Evolutionary conservation across 1,140 invertebrate species (phyloP).

Genomic region (Laupala kohalensis): DNA sequence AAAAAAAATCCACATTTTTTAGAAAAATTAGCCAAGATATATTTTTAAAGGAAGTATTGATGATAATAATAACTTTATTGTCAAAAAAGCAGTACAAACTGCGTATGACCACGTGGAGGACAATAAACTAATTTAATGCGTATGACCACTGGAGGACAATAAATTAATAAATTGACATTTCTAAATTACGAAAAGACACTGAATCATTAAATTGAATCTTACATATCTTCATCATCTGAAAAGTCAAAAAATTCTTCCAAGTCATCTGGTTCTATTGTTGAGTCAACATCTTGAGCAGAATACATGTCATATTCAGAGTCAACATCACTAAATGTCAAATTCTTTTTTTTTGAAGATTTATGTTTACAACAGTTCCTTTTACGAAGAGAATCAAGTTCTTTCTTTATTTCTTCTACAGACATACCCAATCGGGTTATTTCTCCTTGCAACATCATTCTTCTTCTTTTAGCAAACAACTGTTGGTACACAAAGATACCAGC

Average conservation of each 20-base stretch:
- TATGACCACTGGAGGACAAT: no score
- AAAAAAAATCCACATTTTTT: no score
- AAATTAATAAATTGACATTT: no score
- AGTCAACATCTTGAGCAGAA: constrained; percentile 28
- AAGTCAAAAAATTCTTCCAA: constrained; percentile 35
- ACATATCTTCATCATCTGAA: constrained; percentile 28
- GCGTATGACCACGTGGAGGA: no score
- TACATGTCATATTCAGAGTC: constrained; percentile 28
- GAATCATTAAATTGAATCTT: no score
- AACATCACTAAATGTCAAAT: constrained; percentile 22
- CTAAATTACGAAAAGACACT: constrained; percentile 9
- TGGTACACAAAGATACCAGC: constrained; percentile 47
- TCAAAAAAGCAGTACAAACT: no score
- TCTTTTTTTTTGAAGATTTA: constrained; percentile 23
- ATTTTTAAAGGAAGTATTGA: no score
- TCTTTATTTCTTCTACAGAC: constrained; percentile 34
- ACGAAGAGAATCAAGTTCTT: constrained; percentile 33
- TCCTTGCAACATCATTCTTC: constrained; percentile 32
- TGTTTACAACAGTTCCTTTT: constrained; percentile 30
- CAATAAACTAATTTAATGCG: no score
- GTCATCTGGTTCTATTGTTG: constrained; percentile 28
- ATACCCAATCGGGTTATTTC: constrained; percentile 37
- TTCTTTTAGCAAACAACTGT: constrained; percentile 41
- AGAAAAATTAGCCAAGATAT: no score
- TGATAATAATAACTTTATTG: no score